phyloP scores from a whole-genome alignment of 2,797 vertebrate species.

The Echiichthys vipera region DNA sequence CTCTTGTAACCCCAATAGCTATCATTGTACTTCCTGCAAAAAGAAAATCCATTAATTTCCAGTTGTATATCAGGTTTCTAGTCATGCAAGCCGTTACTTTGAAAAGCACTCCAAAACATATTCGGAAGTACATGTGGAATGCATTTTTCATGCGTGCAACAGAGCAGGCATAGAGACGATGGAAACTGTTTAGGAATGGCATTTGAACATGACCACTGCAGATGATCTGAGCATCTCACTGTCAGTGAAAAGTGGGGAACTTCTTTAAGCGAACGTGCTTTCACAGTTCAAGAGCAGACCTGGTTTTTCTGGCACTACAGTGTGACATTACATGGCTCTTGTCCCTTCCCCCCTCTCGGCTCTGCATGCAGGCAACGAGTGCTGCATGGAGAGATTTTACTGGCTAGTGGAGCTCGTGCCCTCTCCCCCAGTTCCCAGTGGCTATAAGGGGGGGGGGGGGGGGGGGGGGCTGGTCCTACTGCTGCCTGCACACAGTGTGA shows the following conservation, averaged over 20 bases:
- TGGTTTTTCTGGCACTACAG: conserved; percentile 62
- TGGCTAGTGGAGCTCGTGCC: conserved; percentile 65
- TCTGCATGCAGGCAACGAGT: conserved; percentile 57
- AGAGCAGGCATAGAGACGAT: background rate
- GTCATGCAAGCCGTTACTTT: background rate
- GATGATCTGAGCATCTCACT: background rate
- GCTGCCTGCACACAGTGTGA: conserved; percentile 31
- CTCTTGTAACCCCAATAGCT: background rate
- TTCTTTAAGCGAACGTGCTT: conserved; percentile 10
- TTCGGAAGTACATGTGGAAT: background rate
- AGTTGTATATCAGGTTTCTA: background rate
- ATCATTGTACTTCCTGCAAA: no score
- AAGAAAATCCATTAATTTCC: no score
- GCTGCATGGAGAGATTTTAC: conserved; percentile 63
- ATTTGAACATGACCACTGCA: background rate
- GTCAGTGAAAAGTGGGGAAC: background rate
- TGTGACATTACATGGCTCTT: conserved; percentile 71
- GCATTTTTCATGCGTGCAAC: background rate
- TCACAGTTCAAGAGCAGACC: conserved; percentile 33
- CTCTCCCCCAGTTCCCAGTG: conserved; percentile 78
- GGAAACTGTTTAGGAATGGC: conserved; percentile 1
- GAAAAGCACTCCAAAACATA: background rate
- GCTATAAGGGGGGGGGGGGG: conserved; percentile 38
- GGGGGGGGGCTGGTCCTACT: conserved; percentile 25
- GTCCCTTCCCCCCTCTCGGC: conserved; percentile 62